Percentiles rank a stretch among this genome's conserved stretches.
Conservation (phyloP, 2,797 vertebrate species). For the Xyrichtys novacula region DNA sequence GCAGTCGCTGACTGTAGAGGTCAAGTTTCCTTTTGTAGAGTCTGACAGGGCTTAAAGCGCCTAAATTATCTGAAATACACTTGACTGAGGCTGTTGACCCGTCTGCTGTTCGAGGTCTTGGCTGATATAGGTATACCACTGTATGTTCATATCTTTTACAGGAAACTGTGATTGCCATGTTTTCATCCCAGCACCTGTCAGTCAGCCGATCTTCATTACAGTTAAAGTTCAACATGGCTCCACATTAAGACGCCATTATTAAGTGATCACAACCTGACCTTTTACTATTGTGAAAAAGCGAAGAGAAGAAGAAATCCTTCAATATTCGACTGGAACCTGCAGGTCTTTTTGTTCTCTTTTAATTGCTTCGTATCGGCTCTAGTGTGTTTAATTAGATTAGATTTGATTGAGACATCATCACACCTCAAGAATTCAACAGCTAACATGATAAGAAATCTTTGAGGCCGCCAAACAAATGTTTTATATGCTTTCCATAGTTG, state of each 20-base stretch:
- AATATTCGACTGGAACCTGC: too few species aligned
- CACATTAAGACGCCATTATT: background rate
- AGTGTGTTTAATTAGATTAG: too few species aligned
- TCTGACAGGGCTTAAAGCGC: background rate
- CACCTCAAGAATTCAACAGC: too few species aligned
- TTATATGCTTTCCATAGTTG: too few species aligned
- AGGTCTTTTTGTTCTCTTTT: too few species aligned
- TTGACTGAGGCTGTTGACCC: background rate
- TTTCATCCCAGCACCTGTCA: conserved; percentile 7
- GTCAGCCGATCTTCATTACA: conserved; percentile 20
- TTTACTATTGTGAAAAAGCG: conserved; percentile 6
- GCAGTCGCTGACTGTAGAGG: conserved; percentile 29
- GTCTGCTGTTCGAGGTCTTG: conserved; percentile 3
- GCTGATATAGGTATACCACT: too few species aligned
- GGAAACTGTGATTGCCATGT: conserved; percentile 4
- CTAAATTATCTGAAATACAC: conserved; percentile 16
- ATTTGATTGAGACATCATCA: too few species aligned
- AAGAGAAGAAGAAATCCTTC: too few species aligned
- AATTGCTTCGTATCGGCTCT: too few species aligned
- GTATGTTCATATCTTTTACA: background rate
- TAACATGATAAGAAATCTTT: too few species aligned
- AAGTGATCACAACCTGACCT: background rate
- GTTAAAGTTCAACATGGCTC: background rate
- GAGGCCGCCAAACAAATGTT: too few species aligned
- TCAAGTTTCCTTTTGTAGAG: conserved; percentile 36